Conservation (phyloP, 2,113 vertebrate genomes). For the Atherinomorus stipes region DNA sequence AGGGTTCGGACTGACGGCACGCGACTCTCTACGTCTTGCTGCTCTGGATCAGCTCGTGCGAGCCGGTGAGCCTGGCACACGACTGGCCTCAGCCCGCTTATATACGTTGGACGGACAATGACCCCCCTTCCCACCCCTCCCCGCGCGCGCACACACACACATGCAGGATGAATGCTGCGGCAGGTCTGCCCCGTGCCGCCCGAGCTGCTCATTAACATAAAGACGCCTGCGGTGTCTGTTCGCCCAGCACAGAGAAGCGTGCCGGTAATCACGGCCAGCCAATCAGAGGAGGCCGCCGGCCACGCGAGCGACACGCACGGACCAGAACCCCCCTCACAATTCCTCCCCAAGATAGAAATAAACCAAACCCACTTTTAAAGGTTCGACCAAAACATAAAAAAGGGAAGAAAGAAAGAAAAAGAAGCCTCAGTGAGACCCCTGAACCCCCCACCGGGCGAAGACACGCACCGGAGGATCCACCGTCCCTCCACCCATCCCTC, state of each 20-base stretch:
- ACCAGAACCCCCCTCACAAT: not conserved
- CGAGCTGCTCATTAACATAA: constrained; percentile 89
- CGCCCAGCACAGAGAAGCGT: constrained; percentile 88
- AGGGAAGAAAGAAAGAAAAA: constrained; percentile 58
- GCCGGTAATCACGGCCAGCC: constrained; percentile 92
- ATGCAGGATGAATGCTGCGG: constrained; percentile 83
- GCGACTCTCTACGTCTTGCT: constrained; percentile 81
- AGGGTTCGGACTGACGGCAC: constrained; percentile 71
- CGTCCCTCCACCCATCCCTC: not conserved
- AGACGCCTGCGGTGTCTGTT: constrained; percentile 84
- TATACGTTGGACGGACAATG: constrained; percentile 90
- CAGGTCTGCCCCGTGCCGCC: constrained; percentile 96
- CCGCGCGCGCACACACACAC: not conserved
- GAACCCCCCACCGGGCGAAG: constrained; percentile 47
- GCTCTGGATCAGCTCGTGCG: constrained; percentile 90
- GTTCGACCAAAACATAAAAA: constrained; percentile 74
- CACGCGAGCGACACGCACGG: constrained; percentile 75
- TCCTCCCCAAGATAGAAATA: constrained; percentile 26
- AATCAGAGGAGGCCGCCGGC: constrained; percentile 79
- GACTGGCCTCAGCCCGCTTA: constrained; percentile 92
- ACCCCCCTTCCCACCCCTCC: constrained; percentile 36
- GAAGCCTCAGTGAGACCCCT: constrained; percentile 57
- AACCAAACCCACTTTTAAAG: constrained; percentile 70
- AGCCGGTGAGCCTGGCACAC: constrained; percentile 95
- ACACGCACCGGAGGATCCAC: constrained; percentile 57